phyloP scores from a whole-genome alignment of 1,140 invertebrate genomes.

The Helicorthomorpha holstii region DNA sequence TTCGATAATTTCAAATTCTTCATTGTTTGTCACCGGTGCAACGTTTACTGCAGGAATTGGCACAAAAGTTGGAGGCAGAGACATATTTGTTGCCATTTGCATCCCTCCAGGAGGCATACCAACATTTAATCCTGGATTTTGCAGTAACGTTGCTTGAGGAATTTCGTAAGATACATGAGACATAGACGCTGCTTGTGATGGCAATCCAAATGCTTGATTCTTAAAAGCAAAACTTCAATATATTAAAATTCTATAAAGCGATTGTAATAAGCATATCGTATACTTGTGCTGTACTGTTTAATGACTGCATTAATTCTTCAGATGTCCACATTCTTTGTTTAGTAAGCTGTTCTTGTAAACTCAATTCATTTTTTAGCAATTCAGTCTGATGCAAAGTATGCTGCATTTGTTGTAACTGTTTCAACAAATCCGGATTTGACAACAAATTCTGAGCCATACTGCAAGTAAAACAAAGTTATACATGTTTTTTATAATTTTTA shows the following conservation, averaged over 20 bases:
- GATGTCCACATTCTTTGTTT: conserved; percentile 14
- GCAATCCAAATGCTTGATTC: no score
- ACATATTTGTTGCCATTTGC: no score
- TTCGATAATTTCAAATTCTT: neutral
- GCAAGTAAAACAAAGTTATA: conserved; percentile 12
- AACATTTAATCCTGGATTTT: no score
- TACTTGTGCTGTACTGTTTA: no score
- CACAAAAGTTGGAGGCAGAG: neutral
- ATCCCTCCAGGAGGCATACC: no score
- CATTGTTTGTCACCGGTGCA: neutral
- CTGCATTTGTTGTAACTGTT: conserved; percentile 37
- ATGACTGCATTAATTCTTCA: neutral
- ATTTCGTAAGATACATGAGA: no score
- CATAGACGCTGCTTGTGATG: no score
- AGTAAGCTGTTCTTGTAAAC: conserved; percentile 23
- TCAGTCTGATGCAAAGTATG: conserved; percentile 39
- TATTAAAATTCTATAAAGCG: no score
- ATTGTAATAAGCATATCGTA: no score
- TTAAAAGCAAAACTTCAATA: no score
- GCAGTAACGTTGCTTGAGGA: no score
- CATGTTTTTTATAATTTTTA: neutral
- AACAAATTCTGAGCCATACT: conserved; percentile 35
- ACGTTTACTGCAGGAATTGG: neutral
- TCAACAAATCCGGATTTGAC: conserved; percentile 50
- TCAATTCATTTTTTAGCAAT: conserved; percentile 19